Evolutionary conservation across 2,797 vertebrate species (phyloP), one percentile per base, ranked within the genome.

Genomic region (Chelon labrosus): DNA sequence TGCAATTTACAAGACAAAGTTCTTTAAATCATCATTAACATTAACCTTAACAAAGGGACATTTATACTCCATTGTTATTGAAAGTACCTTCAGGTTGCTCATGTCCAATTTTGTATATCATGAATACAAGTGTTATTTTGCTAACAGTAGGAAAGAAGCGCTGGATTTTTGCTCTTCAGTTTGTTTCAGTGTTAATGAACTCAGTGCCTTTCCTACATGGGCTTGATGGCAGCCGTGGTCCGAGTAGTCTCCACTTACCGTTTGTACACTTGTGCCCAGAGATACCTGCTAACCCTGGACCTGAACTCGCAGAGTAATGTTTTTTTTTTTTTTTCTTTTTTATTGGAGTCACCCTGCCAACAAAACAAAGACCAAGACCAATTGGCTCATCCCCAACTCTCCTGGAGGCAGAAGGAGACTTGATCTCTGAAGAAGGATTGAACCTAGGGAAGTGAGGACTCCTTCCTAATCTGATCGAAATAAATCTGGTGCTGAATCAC

Each of bases 401-500:
- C 17, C 16, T 44, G 2, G 7, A 31, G 4, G 37, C 7, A 59
- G 37, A 19, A 13, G 39, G 16, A 22, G 22, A 61, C 19, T 58
- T 54, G 16, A 8, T 44, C 17, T 44, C 42, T 1, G 17, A 39
- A 39, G 31, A 7, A 41, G 19, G n/a, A 27, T 1, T 27, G 17
- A 51, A 55, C 20, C 25, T 17, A 37, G 12, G 25, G 12, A 22
- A 37, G 5, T n/a, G n/a, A 65, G 46, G 22, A 44, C 60, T 61
- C 39, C 11, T 22, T 62, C 17, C 13, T 46, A 7, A n/a, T 37
- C 16, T 39, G 42, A 62, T 71, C 63, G 56, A 7, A 70, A 31
- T 35, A 54, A 25, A 44, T 46, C 58, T 37, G 8, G 2, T 39
- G 38, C 27, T 59, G 10, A 22, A 25, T 59, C n/a, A 8, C 68